Conservation (phyloP, 2,888 invertebrate species). For the Sphaeridia pumilis region DNA sequence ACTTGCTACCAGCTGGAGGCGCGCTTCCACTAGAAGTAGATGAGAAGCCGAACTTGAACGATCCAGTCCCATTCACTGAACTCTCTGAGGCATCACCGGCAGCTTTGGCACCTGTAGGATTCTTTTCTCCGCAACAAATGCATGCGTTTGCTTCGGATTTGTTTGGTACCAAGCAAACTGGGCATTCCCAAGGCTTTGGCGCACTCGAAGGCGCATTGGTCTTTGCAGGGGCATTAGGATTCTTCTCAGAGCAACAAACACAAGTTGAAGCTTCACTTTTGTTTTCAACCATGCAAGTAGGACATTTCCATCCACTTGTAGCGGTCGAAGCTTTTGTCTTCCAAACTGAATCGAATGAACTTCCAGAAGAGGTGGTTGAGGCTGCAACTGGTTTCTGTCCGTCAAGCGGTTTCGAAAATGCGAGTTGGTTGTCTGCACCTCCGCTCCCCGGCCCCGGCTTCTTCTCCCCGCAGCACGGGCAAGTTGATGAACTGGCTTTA, state of each 20-base stretch:
- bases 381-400: neutral
- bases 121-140: constrained; percentile 14
- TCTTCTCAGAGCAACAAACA: constrained; percentile 14
- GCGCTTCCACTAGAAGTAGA: neutral
- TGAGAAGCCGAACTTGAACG: constrained; percentile 3
- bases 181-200: constrained; percentile 12
- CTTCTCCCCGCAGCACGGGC: constrained; percentile 14
- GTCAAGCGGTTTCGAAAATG: no score
- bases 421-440: no score
- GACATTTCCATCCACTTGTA: constrained; percentile 9
- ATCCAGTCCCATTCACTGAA: neutral
- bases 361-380: no score
- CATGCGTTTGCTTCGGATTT: constrained; percentile 7
- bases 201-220: neutral
- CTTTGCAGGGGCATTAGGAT: neutral
- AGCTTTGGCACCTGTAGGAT: constrained; percentile 1
- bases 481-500: constrained; percentile 3
- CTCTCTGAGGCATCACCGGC: neutral
- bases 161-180: constrained; percentile 11
- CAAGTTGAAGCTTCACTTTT: constrained; percentile 4
- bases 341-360: no score
- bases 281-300: constrained; percentile 13
- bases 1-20: no score
- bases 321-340: neutral
- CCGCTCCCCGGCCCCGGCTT: no score